Base-by-base conservation (phyloP, 2,888 invertebrate species). In the Ectemnius cavifrons region DNA sequence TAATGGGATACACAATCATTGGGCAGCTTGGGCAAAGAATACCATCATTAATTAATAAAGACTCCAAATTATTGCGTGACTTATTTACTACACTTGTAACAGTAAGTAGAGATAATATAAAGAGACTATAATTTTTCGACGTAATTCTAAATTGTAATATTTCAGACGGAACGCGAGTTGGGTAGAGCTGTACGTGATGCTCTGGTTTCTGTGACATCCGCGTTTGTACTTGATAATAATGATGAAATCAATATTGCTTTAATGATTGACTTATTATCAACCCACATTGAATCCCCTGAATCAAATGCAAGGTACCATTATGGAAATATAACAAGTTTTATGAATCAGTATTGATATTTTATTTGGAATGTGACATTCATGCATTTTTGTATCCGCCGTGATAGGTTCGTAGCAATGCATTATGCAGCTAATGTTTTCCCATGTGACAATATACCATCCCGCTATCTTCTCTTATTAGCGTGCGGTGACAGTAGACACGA, bases 351-450 rank as follows among this genome's bases (percentile, higher is more conserved):
- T 37, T 37, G 28, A 14, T 63, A 4, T 6, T 23, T 63, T 63
- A 37, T 37, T 4, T 37, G 37, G 37, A 37, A 37, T 37, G 11
- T 37, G 37, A 37, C 8, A 8, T 11, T 37, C 37, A 37, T 37
- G 11, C 37, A 11, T 37, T 37, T 11, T 37, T 37, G 37, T 37
- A 37, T 37, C 8, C 11, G 8, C 11, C 14, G 16, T 3, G 56
- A 67, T 37, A 90, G 98, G 71, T 95, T 96, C 91, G 95, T 96
- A 52, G 96, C 97, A 2, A 96, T 96, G 85, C 94, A 96, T 73
- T 97, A 96, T 86, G 93, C 97, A 0, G 94, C 95, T 2, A 94
- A 94, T 6, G 95, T 97, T 79, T 98, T 97, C 91, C 96, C 97
- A 0, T 92, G 94, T 46, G 93, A 96, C 85, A 96, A 97, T 89